Conservation (phyloP, 1,140 invertebrate genomes). For the Bathynomus jamesi region DNA sequence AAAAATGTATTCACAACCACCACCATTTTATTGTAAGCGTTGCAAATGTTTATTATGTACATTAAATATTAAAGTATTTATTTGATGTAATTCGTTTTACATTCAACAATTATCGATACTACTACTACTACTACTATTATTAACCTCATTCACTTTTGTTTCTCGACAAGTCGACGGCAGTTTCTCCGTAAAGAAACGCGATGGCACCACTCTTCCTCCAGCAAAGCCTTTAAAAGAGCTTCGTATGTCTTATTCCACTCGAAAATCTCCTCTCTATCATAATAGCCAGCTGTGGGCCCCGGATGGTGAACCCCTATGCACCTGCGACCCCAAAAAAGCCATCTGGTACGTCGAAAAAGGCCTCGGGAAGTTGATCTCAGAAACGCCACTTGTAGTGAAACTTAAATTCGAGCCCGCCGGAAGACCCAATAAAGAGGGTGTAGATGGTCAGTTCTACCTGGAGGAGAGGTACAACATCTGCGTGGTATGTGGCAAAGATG, state of each 20-base stretch:
- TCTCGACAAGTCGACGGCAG: background rate
- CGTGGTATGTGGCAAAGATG: slow-evolving; percentile 65
- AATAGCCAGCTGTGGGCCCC: slow-evolving; percentile 70
- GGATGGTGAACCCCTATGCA: slow-evolving; percentile 68
- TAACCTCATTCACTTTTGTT: background rate
- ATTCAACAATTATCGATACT: background rate
- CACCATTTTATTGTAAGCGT: background rate
- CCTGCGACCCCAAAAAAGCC: slow-evolving; percentile 71
- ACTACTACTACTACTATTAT: background rate
- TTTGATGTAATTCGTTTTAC: background rate
- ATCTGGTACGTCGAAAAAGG: slow-evolving; percentile 62
- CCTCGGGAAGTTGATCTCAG: slow-evolving; percentile 53
- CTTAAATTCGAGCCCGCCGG: slow-evolving; percentile 74
- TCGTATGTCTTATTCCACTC: slow-evolving; percentile 41
- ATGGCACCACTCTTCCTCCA: background rate
- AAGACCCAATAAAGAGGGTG: slow-evolving; percentile 58
- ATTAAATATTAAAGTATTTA: background rate
- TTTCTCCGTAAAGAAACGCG: background rate
- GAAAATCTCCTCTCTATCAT: slow-evolving; percentile 63
- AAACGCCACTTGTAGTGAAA: slow-evolving; percentile 64
- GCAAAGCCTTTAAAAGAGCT: background rate
- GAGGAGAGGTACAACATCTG: slow-evolving; percentile 67
- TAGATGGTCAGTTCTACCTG: slow-evolving; percentile 42
- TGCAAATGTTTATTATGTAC: background rate
- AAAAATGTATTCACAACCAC: background rate